A percentile compares a stretch with the other conserved stretches of the same genome.
phyloP scores from a whole-genome alignment of 2,888 invertebrate genomes.

The Mayetiola destructor region DNA sequence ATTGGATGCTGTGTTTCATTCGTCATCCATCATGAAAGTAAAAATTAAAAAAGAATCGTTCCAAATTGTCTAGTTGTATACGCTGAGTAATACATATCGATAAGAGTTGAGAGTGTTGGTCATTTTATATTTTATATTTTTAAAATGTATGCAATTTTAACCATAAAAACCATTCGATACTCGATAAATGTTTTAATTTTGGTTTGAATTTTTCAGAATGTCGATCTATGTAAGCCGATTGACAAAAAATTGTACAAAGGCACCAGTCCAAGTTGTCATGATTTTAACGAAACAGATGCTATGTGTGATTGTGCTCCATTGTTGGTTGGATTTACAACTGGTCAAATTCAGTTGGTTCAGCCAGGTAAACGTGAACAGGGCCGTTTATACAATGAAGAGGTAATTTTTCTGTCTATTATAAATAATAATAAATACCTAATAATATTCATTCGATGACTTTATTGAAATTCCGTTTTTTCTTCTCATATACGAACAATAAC shows the following conservation, averaged over 20 bases:
- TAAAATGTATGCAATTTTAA: no score
- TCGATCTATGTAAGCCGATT: constrained; percentile 85
- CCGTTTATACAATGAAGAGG: constrained; percentile 97
- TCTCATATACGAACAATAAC: no score
- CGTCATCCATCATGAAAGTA: no score
- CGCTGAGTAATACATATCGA: no score
- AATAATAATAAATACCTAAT: no score
- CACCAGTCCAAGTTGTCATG: constrained; percentile 96
- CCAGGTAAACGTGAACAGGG: constrained; percentile 92
- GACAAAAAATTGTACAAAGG: constrained; percentile 98
- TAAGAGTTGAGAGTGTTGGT: no score
- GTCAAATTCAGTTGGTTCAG: constrained; percentile 95
- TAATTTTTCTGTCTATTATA: constrained; percentile 33
- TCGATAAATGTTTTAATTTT: no score
- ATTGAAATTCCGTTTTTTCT: background rate
- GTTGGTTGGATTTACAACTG: constrained; percentile 94
- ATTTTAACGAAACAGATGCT: constrained; percentile 80
- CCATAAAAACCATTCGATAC: no score
- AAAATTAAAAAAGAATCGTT: no score
- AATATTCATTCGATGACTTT: background rate
- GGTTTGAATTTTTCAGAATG: background rate
- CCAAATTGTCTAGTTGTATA: no score
- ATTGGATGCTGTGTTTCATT: no score
- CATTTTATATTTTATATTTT: no score
- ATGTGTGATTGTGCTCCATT: constrained; percentile 73